These are phyloP conservation scores for Anser brachyrhynchus DNA, from an alignment of 2,113 vertebrate genomes.

Conservation along the genomic window DNA sequence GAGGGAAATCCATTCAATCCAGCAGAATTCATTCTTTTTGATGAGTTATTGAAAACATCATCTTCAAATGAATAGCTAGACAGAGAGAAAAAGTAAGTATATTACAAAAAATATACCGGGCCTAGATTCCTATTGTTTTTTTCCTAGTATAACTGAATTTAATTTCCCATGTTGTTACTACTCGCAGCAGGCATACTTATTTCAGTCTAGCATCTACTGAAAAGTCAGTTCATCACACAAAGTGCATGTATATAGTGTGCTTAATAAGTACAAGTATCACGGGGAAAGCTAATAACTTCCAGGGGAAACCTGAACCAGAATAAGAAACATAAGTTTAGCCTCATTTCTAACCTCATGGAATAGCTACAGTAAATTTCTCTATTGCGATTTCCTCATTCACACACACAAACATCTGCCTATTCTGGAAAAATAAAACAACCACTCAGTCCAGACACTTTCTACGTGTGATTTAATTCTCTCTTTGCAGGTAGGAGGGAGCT, in stretches of 20 bases:
- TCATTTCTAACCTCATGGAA: not conserved
- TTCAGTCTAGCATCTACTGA: not conserved
- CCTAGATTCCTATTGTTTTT: not conserved
- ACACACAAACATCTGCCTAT: no score
- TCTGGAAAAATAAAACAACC: not conserved
- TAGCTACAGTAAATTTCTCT: not conserved
- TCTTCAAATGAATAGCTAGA: constrained; percentile 77
- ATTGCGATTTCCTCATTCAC: not conserved
- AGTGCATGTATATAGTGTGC: not conserved
- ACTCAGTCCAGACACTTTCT: not conserved
- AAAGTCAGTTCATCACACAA: not conserved
- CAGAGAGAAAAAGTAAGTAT: not conserved
- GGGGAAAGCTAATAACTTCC: not conserved
- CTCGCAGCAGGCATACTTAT: not conserved
- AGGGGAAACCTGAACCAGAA: not conserved
- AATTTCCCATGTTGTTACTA: not conserved
- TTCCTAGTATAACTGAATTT: not conserved
- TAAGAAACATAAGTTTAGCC: not conserved
- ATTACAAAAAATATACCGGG: not conserved
- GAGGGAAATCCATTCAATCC: constrained; percentile 63
- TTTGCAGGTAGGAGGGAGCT: not conserved
- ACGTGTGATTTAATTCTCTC: not conserved
- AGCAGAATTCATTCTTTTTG: constrained; percentile 67
- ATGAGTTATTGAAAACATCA: constrained; percentile 58
- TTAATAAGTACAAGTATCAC: not conserved